A percentile compares a stretch with the other conserved stretches of the same genome.
phyloP scores from a whole-genome alignment of 1,140 invertebrate genomes.

The Drosophila paulistorum region DNA sequence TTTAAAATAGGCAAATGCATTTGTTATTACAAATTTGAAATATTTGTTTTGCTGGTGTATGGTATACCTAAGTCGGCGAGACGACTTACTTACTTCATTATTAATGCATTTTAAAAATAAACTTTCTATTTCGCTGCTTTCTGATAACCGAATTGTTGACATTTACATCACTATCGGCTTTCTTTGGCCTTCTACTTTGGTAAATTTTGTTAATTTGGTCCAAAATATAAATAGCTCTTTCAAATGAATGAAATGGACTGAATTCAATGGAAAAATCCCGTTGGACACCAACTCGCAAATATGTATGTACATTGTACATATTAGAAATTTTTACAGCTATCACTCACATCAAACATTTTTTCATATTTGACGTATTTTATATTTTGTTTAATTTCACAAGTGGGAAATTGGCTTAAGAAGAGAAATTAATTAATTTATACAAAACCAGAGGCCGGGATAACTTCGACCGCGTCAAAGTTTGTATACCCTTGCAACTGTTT shows the following conservation, averaged over 20 bases:
- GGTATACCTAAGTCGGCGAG: too few species aligned
- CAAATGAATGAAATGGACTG: constrained; percentile 33
- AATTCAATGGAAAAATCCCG: constrained; percentile 49
- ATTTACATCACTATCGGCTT: constrained; percentile 60
- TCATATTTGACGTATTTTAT: constrained; percentile 35
- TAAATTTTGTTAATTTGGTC: constrained; percentile 58
- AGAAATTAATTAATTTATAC: constrained; percentile 64
- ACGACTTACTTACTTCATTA: too few species aligned
- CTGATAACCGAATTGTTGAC: constrained; percentile 61
- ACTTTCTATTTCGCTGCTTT: constrained; percentile 69
- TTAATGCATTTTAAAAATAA: constrained; percentile 34
- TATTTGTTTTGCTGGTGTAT: too few species aligned
- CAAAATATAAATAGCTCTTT: constrained; percentile 27
- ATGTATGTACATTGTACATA: constrained; percentile 30
- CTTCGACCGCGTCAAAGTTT: too few species aligned
- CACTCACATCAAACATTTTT: constrained; percentile 74
- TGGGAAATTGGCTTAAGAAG: constrained; percentile 72
- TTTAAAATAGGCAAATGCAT: too few species aligned
- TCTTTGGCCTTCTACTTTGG: constrained; percentile 43
- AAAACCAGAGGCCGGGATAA: too few species aligned
- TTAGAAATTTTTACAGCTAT: constrained; percentile 41
- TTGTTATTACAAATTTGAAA: too few species aligned
- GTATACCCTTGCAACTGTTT: too few species aligned
- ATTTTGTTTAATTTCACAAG: constrained; percentile 54
- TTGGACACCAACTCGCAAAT: constrained; percentile 34